Evolutionary conservation across 2,797 vertebrate genomes (phyloP), one percentile per base, ranked within the genome.

Genomic region (Pseudochaenichthys georgianus): DNA sequence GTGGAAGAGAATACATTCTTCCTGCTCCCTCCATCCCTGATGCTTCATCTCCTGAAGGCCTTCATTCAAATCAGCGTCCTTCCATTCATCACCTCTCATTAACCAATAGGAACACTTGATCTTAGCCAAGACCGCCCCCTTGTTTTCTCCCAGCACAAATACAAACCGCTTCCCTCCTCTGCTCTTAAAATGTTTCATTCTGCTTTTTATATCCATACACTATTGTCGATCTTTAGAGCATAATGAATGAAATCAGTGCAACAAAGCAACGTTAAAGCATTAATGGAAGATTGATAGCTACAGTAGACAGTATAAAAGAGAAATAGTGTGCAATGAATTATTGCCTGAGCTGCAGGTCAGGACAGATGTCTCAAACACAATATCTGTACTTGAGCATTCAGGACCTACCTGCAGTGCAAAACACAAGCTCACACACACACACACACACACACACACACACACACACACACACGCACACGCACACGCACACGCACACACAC

Each of bases 61-160:
- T 73, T 81, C 82, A 79, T 88, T 88, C 83, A 82, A 79, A 75
- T 84, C 77, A 80, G 31, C 64, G 45, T 59, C 58, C 58, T 62
- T 68, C 69, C 84, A 88, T 85, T 89, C 87, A 90, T 85, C 63
- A 45, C 21, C 64, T 62, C 68, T 21, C 5, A 10, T 53, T 59
- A 61, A 64, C 83, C 80, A 82, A 74, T 79, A 46, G 42, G 57
- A 65, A 58, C 15, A 52, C 73, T 77, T 5, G 1, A 52, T 71
- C 64, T 62, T 12, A 23, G 34, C 43, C 5, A 34, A 57, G 65
- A n/a, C 64, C 23, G 12, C 83, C 73, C 64, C 31, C 61, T 21
- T 42, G 16, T 21, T 54, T 47, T 65, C 48, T 41, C 41, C n/a
- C 42, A 3, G 47, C 46, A 38, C n/a, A 51, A 43, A 74, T 45